Percentiles rank a stretch among this genome's conserved stretches.
Conservation (phyloP, 2,888 invertebrate species). For the Melipona bicolor region DNA sequence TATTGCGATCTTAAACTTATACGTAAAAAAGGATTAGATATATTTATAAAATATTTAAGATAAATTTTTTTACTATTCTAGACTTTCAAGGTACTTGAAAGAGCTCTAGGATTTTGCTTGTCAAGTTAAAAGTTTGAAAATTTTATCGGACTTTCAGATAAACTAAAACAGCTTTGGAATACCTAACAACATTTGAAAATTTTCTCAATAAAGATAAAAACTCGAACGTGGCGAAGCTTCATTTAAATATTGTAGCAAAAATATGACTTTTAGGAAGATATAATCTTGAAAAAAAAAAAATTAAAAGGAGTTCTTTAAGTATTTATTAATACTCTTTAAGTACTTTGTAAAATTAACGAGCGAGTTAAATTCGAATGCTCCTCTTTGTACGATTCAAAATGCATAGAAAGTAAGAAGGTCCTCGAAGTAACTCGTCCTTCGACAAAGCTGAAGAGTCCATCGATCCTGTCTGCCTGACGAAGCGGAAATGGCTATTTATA, state of each 20-base stretch:
- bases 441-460: slow-evolving; percentile 50
- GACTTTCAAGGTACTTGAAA: too few species aligned
- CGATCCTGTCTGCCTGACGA: slow-evolving; percentile 61
- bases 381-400: not conserved
- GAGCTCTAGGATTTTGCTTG: too few species aligned
- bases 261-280: too few species aligned
- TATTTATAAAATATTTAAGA: too few species aligned
- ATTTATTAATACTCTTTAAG: too few species aligned
- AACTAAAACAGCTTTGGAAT: not conserved
- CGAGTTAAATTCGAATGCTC: not conserved
- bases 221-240: not conserved
- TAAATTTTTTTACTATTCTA: too few species aligned
- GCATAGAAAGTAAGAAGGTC: slow-evolving; percentile 3
- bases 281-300: not conserved
- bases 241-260: not conserved
- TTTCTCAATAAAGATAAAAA: not conserved
- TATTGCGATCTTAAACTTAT: too few species aligned
- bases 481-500: slow-evolving; percentile 73
- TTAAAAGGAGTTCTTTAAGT: too few species aligned
- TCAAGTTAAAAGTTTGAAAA: too few species aligned
- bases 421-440: slow-evolving; percentile 42
- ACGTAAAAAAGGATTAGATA: too few species aligned
- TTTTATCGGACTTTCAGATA: not conserved
- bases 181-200: not conserved
- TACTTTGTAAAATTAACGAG: not conserved